Conservation (phyloP, 2,797 vertebrate species). For the Spatula clypeata region DNA sequence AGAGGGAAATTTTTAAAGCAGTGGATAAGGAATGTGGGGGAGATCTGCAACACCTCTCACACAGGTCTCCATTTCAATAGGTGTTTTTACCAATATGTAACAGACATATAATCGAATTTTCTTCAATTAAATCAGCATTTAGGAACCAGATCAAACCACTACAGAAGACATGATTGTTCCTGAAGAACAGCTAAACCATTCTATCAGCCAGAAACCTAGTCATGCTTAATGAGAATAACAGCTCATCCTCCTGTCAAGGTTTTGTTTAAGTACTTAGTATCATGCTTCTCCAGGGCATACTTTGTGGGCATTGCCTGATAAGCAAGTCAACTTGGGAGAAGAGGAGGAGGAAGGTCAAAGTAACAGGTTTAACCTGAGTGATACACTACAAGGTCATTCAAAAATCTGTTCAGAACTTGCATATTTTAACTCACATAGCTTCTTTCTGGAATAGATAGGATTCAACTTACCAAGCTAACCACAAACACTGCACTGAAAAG, state of each 20-base stretch:
- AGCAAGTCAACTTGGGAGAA: background rate
- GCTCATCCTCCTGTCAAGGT: background rate
- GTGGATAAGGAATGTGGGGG: background rate
- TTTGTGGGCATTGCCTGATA: background rate
- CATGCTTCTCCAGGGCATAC: background rate
- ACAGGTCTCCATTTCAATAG: background rate
- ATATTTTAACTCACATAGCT: background rate
- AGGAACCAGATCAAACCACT: background rate
- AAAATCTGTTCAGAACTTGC: background rate
- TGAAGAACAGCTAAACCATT: background rate
- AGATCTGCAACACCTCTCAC: background rate
- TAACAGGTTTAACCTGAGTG: background rate
- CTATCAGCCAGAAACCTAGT: background rate
- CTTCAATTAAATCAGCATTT: background rate
- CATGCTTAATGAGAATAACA: background rate
- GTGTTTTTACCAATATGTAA: background rate
- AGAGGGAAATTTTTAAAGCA: background rate
- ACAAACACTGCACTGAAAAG: background rate
- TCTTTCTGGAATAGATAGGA: background rate
- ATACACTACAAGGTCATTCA: slow-evolving; percentile 3
- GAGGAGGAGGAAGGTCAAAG: background rate
- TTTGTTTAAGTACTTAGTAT: background rate
- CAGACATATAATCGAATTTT: background rate
- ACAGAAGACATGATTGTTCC: fast-evolving
- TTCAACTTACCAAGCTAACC: background rate